Conservation (phyloP, 1,140 invertebrate genomes). For the Aporrectodea caliginosa region DNA sequence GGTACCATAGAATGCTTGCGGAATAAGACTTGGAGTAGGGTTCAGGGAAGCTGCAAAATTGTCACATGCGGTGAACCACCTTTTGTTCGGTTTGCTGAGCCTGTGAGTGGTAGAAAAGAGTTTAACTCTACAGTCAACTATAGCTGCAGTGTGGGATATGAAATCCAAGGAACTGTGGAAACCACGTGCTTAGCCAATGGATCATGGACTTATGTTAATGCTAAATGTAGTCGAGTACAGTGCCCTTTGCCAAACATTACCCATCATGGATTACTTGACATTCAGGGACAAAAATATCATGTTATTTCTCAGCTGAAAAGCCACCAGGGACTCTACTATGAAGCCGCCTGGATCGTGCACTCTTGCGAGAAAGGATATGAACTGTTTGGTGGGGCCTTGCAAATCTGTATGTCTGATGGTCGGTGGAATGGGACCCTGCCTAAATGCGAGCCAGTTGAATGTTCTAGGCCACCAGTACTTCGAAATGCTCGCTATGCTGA, state of each 20-base stretch:
- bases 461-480: conserved; percentile 33
- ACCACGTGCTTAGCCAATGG: background rate
- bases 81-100: background rate
- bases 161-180: background rate
- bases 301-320: background rate
- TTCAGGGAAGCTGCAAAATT: background rate
- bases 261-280: background rate
- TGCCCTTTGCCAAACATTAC: background rate
- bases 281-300: background rate
- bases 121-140: background rate
- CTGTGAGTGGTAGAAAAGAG: background rate
- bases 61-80: conserved; percentile 20
- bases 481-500: background rate
- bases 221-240: background rate
- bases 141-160: background rate
- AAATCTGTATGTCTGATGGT: conserved; percentile 51
- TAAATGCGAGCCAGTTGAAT: conserved; percentile 38
- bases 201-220: background rate
- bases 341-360: conserved; percentile 69
- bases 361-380: conserved; percentile 77
- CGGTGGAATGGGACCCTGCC: conserved; percentile 54
- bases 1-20: conserved; percentile 16
- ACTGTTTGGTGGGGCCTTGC: conserved; percentile 71
- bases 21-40: conserved; percentile 6
- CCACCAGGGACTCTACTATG: conserved; percentile 24